Evolutionary conservation across 2,113 vertebrate species (phyloP).

Genomic region (Proterorhinus semilunaris): DNA sequence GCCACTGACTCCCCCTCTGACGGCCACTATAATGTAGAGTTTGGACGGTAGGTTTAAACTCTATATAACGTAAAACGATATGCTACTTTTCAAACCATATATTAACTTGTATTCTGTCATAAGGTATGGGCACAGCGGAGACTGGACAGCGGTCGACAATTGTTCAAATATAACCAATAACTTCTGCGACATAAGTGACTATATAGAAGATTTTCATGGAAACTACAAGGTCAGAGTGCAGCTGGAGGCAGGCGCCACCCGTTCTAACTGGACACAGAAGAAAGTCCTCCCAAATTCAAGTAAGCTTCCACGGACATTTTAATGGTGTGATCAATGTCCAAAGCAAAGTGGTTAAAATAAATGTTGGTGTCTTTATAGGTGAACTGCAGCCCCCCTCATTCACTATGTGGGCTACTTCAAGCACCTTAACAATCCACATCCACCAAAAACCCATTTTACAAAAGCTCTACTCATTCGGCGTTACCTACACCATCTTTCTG

Average conservation of each 20-base stretch:
- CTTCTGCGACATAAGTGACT: slow-evolving; percentile 49
- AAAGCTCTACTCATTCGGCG: slow-evolving; percentile 49
- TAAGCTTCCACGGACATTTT: slow-evolving; percentile 35
- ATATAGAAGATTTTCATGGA: neutral
- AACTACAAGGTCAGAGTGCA: slow-evolving; percentile 58
- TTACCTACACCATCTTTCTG: slow-evolving; percentile 61
- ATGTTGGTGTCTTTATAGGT: slow-evolving; percentile 44
- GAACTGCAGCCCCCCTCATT: slow-evolving; percentile 64
- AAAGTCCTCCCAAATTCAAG: slow-evolving; percentile 37
- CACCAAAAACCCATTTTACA: slow-evolving; percentile 56
- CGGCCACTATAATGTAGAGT: slow-evolving; percentile 60
- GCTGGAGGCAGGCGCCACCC: neutral
- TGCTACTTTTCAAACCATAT: neutral
- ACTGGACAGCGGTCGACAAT: slow-evolving; percentile 21
- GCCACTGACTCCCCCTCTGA: slow-evolving; percentile 14
- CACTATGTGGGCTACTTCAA: slow-evolving; percentile 54
- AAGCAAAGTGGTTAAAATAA: neutral
- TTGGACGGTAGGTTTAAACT: slow-evolving; percentile 56
- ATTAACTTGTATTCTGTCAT: neutral
- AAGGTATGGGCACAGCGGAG: accelerated
- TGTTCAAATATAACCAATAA: slow-evolving; percentile 32
- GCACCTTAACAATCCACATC: slow-evolving; percentile 53
- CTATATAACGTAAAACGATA: neutral
- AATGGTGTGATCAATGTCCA: neutral
- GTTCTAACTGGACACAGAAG: neutral